Base-by-base conservation (phyloP, 2,113 vertebrate species). In the Empidonax traillii region DNA sequence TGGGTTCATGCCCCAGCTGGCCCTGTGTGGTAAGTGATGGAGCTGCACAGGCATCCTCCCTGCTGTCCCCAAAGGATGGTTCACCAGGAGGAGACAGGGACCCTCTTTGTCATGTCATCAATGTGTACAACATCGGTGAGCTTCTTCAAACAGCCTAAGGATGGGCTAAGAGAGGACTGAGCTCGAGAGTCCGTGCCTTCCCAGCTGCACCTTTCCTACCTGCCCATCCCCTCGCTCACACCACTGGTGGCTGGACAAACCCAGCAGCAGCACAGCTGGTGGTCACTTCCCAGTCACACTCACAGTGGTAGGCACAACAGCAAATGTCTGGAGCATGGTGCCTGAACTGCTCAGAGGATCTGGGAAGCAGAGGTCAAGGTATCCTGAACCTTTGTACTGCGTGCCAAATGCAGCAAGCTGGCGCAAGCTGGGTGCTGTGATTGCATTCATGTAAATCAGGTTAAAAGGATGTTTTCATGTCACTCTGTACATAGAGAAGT, bases 281-380 rank as follows among this genome's bases (percentile, higher is more conserved):
- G 41, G 28, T 23, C 51, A 37, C 21, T 35, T 67, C n/a, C 15
- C 2, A 0, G 19, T n/a, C 23, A 1, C 23, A 1, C 23, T 46
- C 43, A 4, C 9, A 17, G 21, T 1, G 5, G 12, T 3, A 87
- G 20, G 4, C 18, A 49, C 46, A 75, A 12, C 25, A 39, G 28
- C 22, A 18, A 3, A 2, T 1, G 1, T n/a, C 83, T 56, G 28
- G 9, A 84, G 11, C 41, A 9, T 0, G 11, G 27, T 75, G 16
- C 31, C 16, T 68, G 61, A 68, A 28, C 7, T 2, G 1, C 27
- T 15, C 68, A 62, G 86, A 89, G 39, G 37, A 25, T 41, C 13
- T 65, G 39, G 14, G 9, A 14, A 78, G 80, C 14, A 87, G 55
- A 67, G 65, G 12, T 12, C 55, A 21, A 39, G n/a, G 6, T 24